These are phyloP conservation scores for Herminia tarsipennalis DNA, from an alignment of 2,888 invertebrate species.

Conservation along the genomic window DNA sequence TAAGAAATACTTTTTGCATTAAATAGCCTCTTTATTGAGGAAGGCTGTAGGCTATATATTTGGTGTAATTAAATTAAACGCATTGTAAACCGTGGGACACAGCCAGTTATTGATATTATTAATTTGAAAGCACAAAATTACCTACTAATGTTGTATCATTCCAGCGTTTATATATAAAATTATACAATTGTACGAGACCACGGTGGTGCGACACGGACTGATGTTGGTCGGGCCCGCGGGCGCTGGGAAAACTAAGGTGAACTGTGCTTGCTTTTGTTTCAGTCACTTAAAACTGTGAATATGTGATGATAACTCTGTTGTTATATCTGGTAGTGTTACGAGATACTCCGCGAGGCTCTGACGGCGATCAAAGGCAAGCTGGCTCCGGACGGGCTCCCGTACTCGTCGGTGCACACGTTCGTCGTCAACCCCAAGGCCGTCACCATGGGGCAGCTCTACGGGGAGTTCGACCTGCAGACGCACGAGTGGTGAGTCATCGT, in stretches of 20 bases:
- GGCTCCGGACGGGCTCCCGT: constrained; percentile 89
- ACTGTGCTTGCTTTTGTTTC: too few species aligned
- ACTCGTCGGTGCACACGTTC: constrained; percentile 86
- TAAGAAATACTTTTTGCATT: too few species aligned
- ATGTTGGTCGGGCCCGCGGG: constrained; percentile 94
- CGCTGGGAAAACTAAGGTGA: constrained; percentile 92
- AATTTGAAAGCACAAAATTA: too few species aligned
- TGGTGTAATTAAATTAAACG: too few species aligned
- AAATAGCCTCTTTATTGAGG: too few species aligned
- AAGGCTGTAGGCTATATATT: too few species aligned
- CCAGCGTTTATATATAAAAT: constrained; percentile 91
- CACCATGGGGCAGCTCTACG: constrained; percentile 94
- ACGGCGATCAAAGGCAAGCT: constrained; percentile 87
- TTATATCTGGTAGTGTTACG: constrained; percentile 86
- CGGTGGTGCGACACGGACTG: constrained; percentile 92
- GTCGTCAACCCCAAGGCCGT: constrained; percentile 93
- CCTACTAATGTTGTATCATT: too few species aligned
- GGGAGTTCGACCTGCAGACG: constrained; percentile 92
- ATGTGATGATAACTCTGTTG: not conserved
- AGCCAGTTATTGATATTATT: too few species aligned
- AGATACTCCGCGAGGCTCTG: constrained; percentile 87
- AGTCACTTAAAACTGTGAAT: too few species aligned
- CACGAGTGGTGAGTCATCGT: constrained; percentile 89
- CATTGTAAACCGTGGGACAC: too few species aligned
- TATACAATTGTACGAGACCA: constrained; percentile 93